Evolutionary conservation across 1,140 invertebrate genomes (phyloP).

Genomic region (Colletes gigas): DNA sequence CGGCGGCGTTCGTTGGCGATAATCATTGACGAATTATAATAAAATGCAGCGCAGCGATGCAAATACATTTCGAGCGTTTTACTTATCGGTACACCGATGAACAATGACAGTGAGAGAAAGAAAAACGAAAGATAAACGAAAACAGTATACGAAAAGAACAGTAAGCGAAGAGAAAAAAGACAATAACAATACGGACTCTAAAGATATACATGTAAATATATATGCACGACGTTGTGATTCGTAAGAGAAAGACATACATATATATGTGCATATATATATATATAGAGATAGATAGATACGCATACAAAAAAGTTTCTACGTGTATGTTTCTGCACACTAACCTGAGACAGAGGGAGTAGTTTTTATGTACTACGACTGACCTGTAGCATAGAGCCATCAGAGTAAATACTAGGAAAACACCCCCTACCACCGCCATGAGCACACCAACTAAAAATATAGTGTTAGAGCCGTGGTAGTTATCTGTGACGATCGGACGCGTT

Average conservation of each 20-base stretch:
- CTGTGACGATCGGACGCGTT: conserved; percentile 80
- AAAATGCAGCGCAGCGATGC: background rate
- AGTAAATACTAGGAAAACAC: conserved; percentile 98
- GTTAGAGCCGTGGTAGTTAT: conserved; percentile 96
- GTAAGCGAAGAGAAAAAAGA: conserved; percentile 47
- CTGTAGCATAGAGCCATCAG: conserved; percentile 99
- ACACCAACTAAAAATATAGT: conserved; percentile 97
- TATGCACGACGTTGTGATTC: conserved; percentile 26
- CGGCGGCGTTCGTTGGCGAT: background rate
- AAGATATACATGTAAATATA: conserved; percentile 52
- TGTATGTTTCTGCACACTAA: conserved; percentile 92
- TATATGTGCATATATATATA: conserved; percentile 50
- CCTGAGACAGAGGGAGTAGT: conserved; percentile 97
- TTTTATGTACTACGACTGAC: conserved; percentile 98
- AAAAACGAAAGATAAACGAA: conserved; percentile 45
- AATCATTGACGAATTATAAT: background rate
- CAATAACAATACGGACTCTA: conserved; percentile 40
- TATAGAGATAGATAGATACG: conserved; percentile 62
- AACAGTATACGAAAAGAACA: conserved; percentile 48
- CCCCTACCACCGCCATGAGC: conserved; percentile 98
- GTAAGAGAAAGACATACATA: conserved; percentile 28
- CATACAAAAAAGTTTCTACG: conserved; percentile 82
- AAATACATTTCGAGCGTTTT: too few relatives aligned
- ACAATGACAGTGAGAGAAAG: conserved; percentile 9
- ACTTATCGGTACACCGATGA: background rate